phyloP scores from a whole-genome alignment of 2,797 vertebrate species.

The Taenioides sp. region DNA sequence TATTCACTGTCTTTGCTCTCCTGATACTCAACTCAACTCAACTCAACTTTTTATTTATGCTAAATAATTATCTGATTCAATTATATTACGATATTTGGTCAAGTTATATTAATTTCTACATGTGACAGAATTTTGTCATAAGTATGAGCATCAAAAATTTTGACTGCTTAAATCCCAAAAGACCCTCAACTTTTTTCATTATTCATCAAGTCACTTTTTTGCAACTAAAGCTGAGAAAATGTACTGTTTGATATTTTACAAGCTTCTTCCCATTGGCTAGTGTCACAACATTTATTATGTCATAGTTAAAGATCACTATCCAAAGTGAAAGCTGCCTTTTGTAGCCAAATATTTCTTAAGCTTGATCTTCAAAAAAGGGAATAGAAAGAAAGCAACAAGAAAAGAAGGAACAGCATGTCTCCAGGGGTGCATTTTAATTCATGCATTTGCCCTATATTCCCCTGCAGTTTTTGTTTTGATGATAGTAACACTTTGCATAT shows the following conservation, averaged over 20 bases:
- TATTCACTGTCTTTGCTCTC: neutral
- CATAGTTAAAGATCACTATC: constrained; percentile 16
- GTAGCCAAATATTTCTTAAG: constrained; percentile 35
- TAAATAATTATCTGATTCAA: neutral
- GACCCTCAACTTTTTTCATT: too few relatives aligned
- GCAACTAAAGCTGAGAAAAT: neutral
- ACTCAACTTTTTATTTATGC: neutral
- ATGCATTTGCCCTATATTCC: constrained; percentile 81
- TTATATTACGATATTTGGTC: neutral
- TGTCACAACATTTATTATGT: neutral
- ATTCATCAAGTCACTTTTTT: neutral
- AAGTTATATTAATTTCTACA: neutral
- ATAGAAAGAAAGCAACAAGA: constrained; percentile 51
- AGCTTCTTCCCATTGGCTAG: neutral
- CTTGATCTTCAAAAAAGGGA: constrained; percentile 29
- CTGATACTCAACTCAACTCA: neutral
- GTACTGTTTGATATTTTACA: neutral
- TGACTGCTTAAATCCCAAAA: neutral
- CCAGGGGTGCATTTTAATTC: constrained; percentile 80
- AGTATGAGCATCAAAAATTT: neutral
- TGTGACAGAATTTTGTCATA: neutral
- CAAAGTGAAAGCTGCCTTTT: constrained; percentile 34
- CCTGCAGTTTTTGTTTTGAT: constrained; percentile 80
- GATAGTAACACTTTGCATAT: constrained; percentile 79
- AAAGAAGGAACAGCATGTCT: constrained; percentile 67